Evolutionary conservation across 2,888 invertebrate genomes (phyloP), one percentile per base, ranked within the genome.

Genomic region (Macrosiphum euphorbiae): DNA sequence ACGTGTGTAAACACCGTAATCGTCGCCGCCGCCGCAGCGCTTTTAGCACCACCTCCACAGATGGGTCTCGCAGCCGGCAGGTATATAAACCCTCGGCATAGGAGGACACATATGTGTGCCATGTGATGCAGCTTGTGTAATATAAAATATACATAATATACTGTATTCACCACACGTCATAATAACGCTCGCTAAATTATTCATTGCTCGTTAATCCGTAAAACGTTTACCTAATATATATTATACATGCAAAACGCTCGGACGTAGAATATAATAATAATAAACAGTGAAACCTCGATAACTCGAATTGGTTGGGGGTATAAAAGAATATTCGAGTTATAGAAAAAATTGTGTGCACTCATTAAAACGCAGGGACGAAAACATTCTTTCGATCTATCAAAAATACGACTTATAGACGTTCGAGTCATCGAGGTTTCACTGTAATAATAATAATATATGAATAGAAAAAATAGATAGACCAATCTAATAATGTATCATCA

Each of bases 1-100:
- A 47, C n/a, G n/a, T 50, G n/a, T 87, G 87, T 50, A 87, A 52
- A 87, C n/a, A 87, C n/a, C 50, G n/a, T n/a, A 87, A 87, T 35
- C 87, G n/a, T 16, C 50, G 28, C 35, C 35, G 35, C 35, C 16
- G 35, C 35, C 78, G 2, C 1, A 35, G 35, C 35, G 78, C 35
- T 35, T 78, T 78, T 35, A 35, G 20, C 35, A 78, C 35, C 35
- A 7, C 35, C 20, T 1, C 35, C 78, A 26, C 88, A 26, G 52
- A 88, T 13, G 88, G 26, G 35, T 55, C 20, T 88, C 41, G 26
- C 41, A 78, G 47, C 87, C n/a, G n/a, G 78, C 35, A 67, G 16
- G 28, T 61, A 8, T 24, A 35, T 8, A 20, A 20, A 20, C 7
- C 35, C 8, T 3, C 35, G 35, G 35, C 7, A 20, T 41, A 20